Evolutionary conservation across 2,888 invertebrate species (phyloP), one percentile per base, ranked within the genome.

Genomic region (Dromius quadrimaculatus): DNA sequence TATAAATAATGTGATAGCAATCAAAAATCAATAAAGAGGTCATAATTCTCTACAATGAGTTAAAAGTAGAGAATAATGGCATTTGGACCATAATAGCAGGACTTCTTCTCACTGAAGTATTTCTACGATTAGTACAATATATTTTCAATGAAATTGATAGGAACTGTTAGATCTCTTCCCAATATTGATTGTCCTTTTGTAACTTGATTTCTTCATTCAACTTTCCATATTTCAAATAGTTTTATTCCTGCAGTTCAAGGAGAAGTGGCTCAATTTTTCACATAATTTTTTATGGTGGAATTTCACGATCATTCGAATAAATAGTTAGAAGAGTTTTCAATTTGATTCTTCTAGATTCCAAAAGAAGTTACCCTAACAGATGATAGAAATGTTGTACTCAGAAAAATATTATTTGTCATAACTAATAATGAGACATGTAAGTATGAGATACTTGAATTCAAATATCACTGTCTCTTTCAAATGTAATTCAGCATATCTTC

Each of bases 61-160:
- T n/a, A 59, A 59, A 59, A 36, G 22, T 36, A 36, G 36, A 34
- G 28, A 45, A 36, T 15, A 41, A 54, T 54, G 28, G 50, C 28
- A 54, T 2, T 9, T 54, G 50, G 28, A 54, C 50, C 28, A 54
- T 54, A 15, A 23, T 17, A 54, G 50, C 50, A 28, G 13, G 50
- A 15, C 15, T 28, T 54, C 50, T 23, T 28, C 28, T 15, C 11
- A 20, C 11, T 61, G 41, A 61, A 45, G 50, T 45, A 64, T 45
- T 64, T 64, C 34, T 64, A 64, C 64, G 63, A 63, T 63, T 63
- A 63, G 63, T 34, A 19, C 6, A 45, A 43, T 43, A 63, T 45
- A 63, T 63, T 43, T 63, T 63, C 45, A 63, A 63, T 64, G 34
- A 64, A 28, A 64, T 47, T 47, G 45, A 17, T 50, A 11, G 47